Conservation (phyloP, 2,888 invertebrate genomes). For the Amphipyra tragopoginis region DNA sequence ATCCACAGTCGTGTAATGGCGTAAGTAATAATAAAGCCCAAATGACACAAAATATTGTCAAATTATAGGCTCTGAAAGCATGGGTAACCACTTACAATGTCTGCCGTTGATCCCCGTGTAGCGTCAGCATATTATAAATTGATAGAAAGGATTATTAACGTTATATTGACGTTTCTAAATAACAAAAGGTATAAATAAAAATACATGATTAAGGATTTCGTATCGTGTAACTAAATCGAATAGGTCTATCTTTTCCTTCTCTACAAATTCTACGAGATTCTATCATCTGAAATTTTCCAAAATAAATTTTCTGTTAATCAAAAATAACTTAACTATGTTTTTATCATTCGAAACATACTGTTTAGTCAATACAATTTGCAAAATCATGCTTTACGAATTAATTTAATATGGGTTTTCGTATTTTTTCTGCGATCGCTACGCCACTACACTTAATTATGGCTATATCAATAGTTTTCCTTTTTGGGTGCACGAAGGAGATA, state of each 20-base stretch:
- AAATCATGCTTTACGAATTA: constrained; percentile 11
- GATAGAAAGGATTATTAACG: constrained; percentile 1
- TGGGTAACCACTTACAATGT: constrained; percentile 88
- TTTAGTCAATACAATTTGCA: not conserved
- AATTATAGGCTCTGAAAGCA: constrained; percentile 89
- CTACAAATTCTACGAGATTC: no score
- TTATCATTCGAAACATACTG: not conserved
- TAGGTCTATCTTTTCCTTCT: no score
- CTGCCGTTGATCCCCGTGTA: constrained; percentile 83
- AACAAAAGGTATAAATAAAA: no score
- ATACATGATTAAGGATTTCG: no score
- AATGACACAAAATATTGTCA: constrained; percentile 90
- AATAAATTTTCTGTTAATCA: no score
- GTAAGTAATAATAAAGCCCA: constrained; percentile 89
- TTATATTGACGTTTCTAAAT: not conserved
- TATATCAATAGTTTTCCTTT: constrained; percentile 81
- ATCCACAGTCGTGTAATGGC: constrained; percentile 87
- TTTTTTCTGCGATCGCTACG: constrained; percentile 72
- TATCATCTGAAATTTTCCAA: no score
- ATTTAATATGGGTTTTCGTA: constrained; percentile 7
- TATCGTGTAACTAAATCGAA: no score
- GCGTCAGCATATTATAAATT: constrained; percentile 67
- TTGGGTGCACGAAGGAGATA: constrained; percentile 79
- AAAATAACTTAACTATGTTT: not conserved
- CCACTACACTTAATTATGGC: constrained; percentile 77